Percentiles rank a stretch among this genome's conserved stretches.
Conservation (phyloP, 2,113 vertebrate species). For the Phaethornis superciliosus region DNA sequence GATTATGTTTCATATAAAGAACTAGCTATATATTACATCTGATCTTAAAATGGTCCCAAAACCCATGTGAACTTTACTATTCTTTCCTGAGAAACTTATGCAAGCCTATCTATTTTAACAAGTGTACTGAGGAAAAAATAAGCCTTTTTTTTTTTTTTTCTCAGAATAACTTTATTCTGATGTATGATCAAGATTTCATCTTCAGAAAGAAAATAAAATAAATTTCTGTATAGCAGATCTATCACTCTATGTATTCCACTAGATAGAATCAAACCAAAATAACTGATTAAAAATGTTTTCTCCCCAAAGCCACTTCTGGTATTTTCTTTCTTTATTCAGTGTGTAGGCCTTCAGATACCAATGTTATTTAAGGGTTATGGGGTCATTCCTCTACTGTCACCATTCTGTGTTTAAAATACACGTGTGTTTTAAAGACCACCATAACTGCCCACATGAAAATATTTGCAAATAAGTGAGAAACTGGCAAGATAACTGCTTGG, state of each 20-base stretch:
- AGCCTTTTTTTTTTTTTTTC: too few relatives aligned
- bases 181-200: background rate
- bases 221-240: background rate
- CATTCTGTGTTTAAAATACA: background rate
- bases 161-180: background rate
- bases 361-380: background rate
- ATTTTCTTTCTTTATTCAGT: background rate
- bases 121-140: background rate
- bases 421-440: background rate
- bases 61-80: background rate
- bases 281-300: background rate
- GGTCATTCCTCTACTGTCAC: rapidly evolving
- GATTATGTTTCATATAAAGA: background rate
- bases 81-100: background rate
- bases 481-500: background rate
- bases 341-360: background rate
- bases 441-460: background rate
- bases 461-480: background rate
- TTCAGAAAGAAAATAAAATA: background rate
- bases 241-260: background rate
- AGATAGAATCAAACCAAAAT: background rate
- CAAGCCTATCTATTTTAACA: background rate
- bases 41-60: background rate
- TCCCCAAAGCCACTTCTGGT: background rate
- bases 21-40: background rate